Evolutionary conservation across 2,888 invertebrate genomes (phyloP).

Genomic region (Daptonema setosum): DNA sequence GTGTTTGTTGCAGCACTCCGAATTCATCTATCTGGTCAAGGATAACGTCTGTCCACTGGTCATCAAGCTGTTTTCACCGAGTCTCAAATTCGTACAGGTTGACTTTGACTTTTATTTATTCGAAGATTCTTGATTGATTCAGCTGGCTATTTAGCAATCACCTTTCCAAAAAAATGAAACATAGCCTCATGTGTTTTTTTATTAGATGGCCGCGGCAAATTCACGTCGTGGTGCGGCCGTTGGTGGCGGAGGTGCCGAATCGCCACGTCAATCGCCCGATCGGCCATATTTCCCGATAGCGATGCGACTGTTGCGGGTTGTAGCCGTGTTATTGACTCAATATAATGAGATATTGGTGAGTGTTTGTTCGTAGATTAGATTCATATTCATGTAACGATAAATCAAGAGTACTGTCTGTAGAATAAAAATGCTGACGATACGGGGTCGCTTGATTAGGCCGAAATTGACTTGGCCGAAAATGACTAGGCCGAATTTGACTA

Average conservation of each 20-base stretch:
- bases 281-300: slow-evolving; percentile 90
- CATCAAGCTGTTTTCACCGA: slow-evolving; percentile 92
- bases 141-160: too few relatives aligned
- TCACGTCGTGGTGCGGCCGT: not conserved
- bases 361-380: not conserved
- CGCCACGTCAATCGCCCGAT: slow-evolving; percentile 39
- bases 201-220: slow-evolving; percentile 10
- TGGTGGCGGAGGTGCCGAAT: slow-evolving; percentile 3
- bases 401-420: not conserved
- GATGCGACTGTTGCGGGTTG: slow-evolving; percentile 72
- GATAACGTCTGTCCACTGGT: slow-evolving; percentile 91
- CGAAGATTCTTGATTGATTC: not conserved
- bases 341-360: slow-evolving; percentile 68
- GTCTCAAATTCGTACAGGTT: slow-evolving; percentile 63
- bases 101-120: not conserved
- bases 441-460: too few relatives aligned
- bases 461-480: too few relatives aligned
- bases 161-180: too few relatives aligned
- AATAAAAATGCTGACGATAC: too few relatives aligned
- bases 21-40: slow-evolving; percentile 77
- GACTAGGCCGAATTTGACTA: too few relatives aligned
- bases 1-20: slow-evolving; percentile 51
- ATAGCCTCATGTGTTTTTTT: too few relatives aligned
- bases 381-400: not conserved
- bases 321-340: slow-evolving; percentile 72